A percentile compares a stretch with the other conserved stretches of the same genome.
phyloP scores from a whole-genome alignment of 2,797 vertebrate genomes.

The Myotis findleyi region DNA sequence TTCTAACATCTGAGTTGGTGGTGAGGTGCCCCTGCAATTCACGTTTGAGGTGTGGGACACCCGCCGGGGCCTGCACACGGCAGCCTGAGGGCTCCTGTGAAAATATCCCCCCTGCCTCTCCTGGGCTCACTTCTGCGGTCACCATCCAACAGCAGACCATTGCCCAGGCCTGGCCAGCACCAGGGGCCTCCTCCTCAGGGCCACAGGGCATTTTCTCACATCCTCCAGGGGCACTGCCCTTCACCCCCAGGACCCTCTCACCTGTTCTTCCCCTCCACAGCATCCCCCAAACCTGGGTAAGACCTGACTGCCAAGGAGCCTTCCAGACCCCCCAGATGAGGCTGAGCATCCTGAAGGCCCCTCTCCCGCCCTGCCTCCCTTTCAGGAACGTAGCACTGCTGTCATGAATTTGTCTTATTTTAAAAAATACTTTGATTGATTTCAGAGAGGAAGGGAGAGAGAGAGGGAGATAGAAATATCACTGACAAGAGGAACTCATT shows the following conservation, averaged over 20 bases:
- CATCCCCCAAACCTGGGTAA: background rate
- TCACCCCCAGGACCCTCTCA: background rate
- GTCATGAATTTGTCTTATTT: background rate
- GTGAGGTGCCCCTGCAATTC: background rate
- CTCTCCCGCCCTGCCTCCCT: background rate
- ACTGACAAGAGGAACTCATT: too few relatives aligned
- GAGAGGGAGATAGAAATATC: too few relatives aligned
- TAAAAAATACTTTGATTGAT: background rate
- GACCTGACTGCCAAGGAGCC: background rate
- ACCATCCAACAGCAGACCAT: background rate
- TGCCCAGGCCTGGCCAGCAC: background rate
- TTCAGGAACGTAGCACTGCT: background rate
- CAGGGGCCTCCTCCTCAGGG: background rate
- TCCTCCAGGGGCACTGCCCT: background rate
- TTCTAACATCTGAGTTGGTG: background rate
- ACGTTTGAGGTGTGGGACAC: background rate
- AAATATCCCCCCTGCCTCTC: background rate
- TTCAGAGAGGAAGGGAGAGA: too few relatives aligned
- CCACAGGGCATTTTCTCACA: background rate
- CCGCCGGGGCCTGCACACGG: accelerated
- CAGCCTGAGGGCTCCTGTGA: background rate
- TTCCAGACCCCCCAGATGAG: background rate
- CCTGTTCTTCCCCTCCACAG: background rate
- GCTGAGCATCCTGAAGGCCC: background rate
- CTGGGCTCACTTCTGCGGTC: background rate